These are phyloP conservation scores for Epirrita christyi DNA, from an alignment of 2,888 invertebrate genomes.

Conservation along the genomic window DNA sequence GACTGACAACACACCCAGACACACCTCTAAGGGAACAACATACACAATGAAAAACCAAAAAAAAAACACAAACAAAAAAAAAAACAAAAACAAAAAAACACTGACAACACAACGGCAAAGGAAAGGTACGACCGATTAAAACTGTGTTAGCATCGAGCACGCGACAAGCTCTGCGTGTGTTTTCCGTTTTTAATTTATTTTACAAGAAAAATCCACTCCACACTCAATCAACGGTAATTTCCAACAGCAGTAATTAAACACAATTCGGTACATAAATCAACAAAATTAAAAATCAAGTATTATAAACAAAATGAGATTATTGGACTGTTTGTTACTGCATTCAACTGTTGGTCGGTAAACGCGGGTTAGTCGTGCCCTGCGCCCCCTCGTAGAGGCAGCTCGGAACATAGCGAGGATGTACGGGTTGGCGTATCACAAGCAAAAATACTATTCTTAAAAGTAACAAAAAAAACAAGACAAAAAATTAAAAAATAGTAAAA, in stretches of 20 bases:
- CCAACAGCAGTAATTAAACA: slow-evolving; percentile 76
- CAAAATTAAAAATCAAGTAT: slow-evolving; percentile 57
- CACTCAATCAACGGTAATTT: slow-evolving; percentile 74
- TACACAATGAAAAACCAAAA: slow-evolving; percentile 68
- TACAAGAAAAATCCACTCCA: slow-evolving; percentile 81
- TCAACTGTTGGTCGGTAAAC: slow-evolving; percentile 56
- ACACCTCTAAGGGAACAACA: slow-evolving; percentile 69
- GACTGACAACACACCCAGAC: slow-evolving; percentile 67
- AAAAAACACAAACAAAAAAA: slow-evolving; percentile 52
- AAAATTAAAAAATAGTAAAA: slow-evolving; percentile 59
- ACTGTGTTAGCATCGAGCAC: slow-evolving; percentile 68
- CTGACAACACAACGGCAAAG: slow-evolving; percentile 80
- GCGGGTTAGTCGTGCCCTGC: slow-evolving; percentile 70
- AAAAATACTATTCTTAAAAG: slow-evolving; percentile 76
- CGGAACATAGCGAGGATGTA: slow-evolving; percentile 76
- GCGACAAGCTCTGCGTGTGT: slow-evolving; percentile 73
- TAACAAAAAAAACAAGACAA: slow-evolving; percentile 59
- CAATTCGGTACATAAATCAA: slow-evolving; percentile 58
- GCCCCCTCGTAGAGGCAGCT: slow-evolving; percentile 45
- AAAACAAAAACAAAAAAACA: slow-evolving; percentile 62
- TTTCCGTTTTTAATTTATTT: slow-evolving; percentile 44
- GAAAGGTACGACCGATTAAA: slow-evolving; percentile 67
- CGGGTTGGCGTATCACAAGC: slow-evolving; percentile 82
- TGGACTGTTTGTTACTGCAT: slow-evolving; percentile 70
- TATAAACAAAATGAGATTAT: slow-evolving; percentile 52